phyloP scores from a whole-genome alignment of 2,888 invertebrate genomes.

The Syrphus vitripennis region DNA sequence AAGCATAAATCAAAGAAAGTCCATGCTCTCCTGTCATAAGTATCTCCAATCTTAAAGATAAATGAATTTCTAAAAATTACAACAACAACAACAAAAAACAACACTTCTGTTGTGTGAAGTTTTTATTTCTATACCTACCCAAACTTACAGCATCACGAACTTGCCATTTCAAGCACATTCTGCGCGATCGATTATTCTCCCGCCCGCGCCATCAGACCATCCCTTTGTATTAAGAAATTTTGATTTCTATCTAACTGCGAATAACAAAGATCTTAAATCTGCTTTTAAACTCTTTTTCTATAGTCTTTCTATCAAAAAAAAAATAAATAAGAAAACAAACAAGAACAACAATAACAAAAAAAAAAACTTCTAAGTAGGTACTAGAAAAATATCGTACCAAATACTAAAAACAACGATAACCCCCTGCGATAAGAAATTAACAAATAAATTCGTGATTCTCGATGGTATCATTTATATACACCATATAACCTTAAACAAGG shows the following conservation, averaged over 20 bases:
- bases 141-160: constrained; percentile 22
- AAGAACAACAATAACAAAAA: neutral
- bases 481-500: constrained; percentile 63
- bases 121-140: neutral
- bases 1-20: neutral
- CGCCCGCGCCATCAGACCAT: neutral
- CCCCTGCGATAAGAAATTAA: constrained; percentile 68
- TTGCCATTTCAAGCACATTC: constrained; percentile 36
- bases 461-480: constrained; percentile 51
- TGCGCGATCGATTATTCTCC: constrained; percentile 10
- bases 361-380: neutral
- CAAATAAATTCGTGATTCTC: constrained; percentile 71
- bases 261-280: constrained; percentile 52
- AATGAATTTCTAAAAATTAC: neutral
- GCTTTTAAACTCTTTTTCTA: neutral
- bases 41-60: neutral
- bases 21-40: neutral
- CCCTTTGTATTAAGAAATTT: constrained; percentile 67
- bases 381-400: neutral
- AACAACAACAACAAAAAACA: neutral
- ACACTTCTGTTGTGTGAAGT: neutral
- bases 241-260: constrained; percentile 56
- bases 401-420: constrained; percentile 35
- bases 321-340: neutral
- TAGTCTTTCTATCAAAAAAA: neutral